phyloP scores from a whole-genome alignment of 2,888 invertebrate species.

The Calameuta pallipes region DNA sequence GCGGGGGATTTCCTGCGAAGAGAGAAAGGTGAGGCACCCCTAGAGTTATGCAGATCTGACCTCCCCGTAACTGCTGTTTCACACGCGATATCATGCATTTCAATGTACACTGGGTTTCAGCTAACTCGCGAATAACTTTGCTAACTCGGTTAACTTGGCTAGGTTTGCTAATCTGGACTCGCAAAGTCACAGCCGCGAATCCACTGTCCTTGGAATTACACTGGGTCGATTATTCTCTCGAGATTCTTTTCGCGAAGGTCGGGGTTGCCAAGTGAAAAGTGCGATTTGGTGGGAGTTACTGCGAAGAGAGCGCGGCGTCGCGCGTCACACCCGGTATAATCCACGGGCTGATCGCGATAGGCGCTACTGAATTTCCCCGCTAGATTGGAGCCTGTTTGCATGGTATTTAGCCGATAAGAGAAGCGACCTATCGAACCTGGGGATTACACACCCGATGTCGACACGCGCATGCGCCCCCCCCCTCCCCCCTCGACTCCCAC shows the following conservation, averaged over 20 bases:
- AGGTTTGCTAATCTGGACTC: neutral
- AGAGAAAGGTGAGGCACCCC: constrained; percentile 41
- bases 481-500: neutral
- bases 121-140: constrained; percentile 34
- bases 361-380: constrained; percentile 35
- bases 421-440: constrained; percentile 46
- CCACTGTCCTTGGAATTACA: neutral
- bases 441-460: constrained; percentile 39
- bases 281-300: no score
- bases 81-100: constrained; percentile 60
- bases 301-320: no score
- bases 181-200: neutral
- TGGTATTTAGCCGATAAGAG: constrained; percentile 55
- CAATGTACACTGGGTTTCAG: constrained; percentile 49
- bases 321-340: no score
- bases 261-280: neutral
- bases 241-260: neutral
- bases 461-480: constrained; percentile 21
- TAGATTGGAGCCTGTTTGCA: constrained; percentile 55
- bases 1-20: constrained; percentile 21
- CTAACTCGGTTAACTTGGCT: no score
- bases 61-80: constrained; percentile 52
- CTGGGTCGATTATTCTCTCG: neutral
- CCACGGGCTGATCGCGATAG: constrained; percentile 28
- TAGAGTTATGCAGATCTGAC: constrained; percentile 58